Conservation (phyloP, 2,888 invertebrate species). For the Chesias legatella region DNA sequence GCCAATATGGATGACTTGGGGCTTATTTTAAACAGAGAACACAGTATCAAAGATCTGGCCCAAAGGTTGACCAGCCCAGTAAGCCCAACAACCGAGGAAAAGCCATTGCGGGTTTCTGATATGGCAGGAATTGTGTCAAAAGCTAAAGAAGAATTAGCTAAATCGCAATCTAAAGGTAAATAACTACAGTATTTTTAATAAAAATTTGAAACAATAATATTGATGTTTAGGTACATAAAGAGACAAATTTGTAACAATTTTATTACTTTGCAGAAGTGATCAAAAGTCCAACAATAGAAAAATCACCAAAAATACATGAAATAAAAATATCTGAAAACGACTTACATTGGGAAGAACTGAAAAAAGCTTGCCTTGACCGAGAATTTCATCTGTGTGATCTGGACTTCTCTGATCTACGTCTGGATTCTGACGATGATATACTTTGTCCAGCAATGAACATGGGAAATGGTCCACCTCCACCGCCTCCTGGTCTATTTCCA, state of each 20-base stretch:
- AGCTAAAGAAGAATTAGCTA: conserved; percentile 95
- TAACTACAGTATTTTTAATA: too few relatives aligned
- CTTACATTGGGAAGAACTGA: conserved; percentile 95
- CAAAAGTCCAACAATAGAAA: conserved; percentile 86
- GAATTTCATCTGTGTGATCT: conserved; percentile 94
- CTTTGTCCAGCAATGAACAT: conserved; percentile 83
- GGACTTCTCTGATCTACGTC: conserved; percentile 96
- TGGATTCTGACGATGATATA: conserved; percentile 92
- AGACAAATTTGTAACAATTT: background rate
- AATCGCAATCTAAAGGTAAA: conserved; percentile 89
- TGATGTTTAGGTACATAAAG: too few relatives aligned
- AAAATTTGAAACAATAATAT: too few relatives aligned
- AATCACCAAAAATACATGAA: conserved; percentile 82
- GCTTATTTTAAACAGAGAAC: conserved; percentile 87
- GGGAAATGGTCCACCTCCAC: conserved; percentile 88
- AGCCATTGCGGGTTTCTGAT: conserved; percentile 86
- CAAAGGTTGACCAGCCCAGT: conserved; percentile 89
- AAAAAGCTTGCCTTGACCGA: conserved; percentile 85
- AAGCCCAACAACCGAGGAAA: conserved; percentile 80
- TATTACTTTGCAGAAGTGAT: conserved; percentile 80
- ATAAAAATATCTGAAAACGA: conserved; percentile 95
- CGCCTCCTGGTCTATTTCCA: conserved; percentile 85
- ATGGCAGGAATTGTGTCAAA: conserved; percentile 95
- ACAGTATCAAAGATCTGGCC: conserved; percentile 93
- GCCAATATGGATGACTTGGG: conserved; percentile 78